Base-by-base conservation (phyloP, 92 coral and sea anemone genomes). In the Bergia sp. region DNA sequence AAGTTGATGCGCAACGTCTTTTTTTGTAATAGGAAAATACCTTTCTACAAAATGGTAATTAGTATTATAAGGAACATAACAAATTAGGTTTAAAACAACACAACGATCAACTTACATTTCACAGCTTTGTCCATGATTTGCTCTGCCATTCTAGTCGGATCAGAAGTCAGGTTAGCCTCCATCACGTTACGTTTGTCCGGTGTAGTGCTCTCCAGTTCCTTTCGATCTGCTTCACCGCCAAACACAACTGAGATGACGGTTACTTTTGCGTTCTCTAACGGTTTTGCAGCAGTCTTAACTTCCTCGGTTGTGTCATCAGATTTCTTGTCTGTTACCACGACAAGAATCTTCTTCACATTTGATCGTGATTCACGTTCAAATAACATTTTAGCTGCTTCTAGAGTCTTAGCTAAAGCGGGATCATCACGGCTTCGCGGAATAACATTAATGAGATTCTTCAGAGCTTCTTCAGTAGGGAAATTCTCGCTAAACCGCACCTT, bases 211-310 rank as follows among this genome's bases (percentile, higher is more conserved):
- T 79, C 87, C 13, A 92, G 86, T 61, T 92, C 91, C 20, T 67
- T 73, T 21, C 86, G 88, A 42, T 89, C 91, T 21, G 90, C 93
- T 75, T 93, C 90, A 49, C 83, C 74, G n/a, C 97, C 97, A 53
- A 94, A 80, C 20, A 87, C 95, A 20, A 94, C 83, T 11, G 93
- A 91, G 58, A 94, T 76, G 20, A 92, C 90, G 1, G 82, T 88
- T 29, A 94, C 67, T 82, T 87, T 82, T 44, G 47, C 80, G n/a
- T 90, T 44, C 13, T 79, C 69, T 41, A 90, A 50, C 16, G 13
- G 69, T 20, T 82, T 69, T 37, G 73, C 88, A 42, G 74, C 86
- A 75, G 38, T 78, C 36, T 78, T 73, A 57, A 80, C 89, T 8
- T 38, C 86, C 45, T 50, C 90, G 12, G 58, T 20, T 23, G 86